phyloP scores from a whole-genome alignment of 2,113 vertebrate genomes.

The Hippoglossus stenolepis region DNA sequence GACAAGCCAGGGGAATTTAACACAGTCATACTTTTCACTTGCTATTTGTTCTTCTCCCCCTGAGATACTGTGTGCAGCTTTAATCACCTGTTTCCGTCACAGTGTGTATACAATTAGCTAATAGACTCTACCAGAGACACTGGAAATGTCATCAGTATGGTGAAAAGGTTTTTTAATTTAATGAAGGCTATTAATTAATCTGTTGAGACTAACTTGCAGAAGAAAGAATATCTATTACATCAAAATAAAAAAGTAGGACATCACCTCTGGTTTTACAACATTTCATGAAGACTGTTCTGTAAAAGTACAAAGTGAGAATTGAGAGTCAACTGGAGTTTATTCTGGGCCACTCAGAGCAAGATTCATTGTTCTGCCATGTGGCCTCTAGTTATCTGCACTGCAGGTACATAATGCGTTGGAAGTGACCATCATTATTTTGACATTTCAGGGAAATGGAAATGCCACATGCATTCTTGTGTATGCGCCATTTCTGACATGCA shows the following conservation, averaged over 20 bases:
- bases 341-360: background rate
- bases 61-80: background rate
- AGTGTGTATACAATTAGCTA: background rate
- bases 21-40: background rate
- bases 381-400: background rate
- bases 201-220: background rate
- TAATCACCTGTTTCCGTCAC: background rate
- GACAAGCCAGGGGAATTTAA: conserved; percentile 1
- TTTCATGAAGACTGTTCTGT: background rate
- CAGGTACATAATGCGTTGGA: background rate
- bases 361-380: background rate
- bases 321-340: background rate
- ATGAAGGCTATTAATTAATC: no score
- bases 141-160: no score
- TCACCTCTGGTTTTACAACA: background rate
- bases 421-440: background rate
- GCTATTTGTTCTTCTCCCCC: background rate
- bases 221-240: background rate
- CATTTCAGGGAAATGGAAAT: background rate
- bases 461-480: background rate
- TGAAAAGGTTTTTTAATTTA: no score
- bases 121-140: no score
- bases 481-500: background rate
- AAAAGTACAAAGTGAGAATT: background rate
- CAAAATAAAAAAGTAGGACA: background rate